Evolutionary conservation across 2,113 vertebrate species (phyloP), one percentile per base, ranked within the genome.

Genomic region (Callaeas wilsoni): DNA sequence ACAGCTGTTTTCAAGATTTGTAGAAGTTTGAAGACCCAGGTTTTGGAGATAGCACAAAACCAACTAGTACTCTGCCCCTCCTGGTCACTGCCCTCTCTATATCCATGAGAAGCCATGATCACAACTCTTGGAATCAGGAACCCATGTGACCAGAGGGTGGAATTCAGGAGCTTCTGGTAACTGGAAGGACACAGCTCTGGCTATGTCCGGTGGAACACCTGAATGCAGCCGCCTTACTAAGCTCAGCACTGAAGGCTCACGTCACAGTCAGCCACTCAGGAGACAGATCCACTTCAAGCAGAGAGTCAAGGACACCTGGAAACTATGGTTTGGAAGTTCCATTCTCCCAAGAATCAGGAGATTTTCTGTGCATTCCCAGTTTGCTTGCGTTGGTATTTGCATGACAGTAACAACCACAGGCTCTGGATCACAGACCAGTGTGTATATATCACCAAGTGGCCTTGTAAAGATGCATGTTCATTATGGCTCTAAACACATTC

Each of bases 141-240:
- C 3, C 1, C 1, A 1, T 55, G 17, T 50, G 37, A 50, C 3
- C 35, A 39, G 1, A 0, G 22, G 0, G 0, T 16, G 71, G 21
- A 64, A 82, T 63, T 74, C 21, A 56, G n/a, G 49, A 87, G 8
- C 27, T 83, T 62, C 26, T 30, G 20, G 7, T 70, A 57, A 46
- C 10, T 44, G 42, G 11, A 63, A 59, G 32, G 9, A 77, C 4
- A 7, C 8, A 46, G 4, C 5, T 64, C 46, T 62, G 13, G 17
- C 30, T 44, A 5, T 46, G 39, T n/a, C 16, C 2, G 1, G 39
- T n/a, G 39, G 23, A 85, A 85, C 8, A 47, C 10, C 21, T 52
- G 27, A 8, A 6, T 41, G 13, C 16, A 56, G 33, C 27, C 14
- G 22, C 18, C 21, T 42, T 25, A 29, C 27, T 64, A 19, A 88